These are phyloP conservation scores for Chaetogeoica ovagalla DNA, from an alignment of 2,888 invertebrate genomes.

Conservation along the genomic window DNA sequence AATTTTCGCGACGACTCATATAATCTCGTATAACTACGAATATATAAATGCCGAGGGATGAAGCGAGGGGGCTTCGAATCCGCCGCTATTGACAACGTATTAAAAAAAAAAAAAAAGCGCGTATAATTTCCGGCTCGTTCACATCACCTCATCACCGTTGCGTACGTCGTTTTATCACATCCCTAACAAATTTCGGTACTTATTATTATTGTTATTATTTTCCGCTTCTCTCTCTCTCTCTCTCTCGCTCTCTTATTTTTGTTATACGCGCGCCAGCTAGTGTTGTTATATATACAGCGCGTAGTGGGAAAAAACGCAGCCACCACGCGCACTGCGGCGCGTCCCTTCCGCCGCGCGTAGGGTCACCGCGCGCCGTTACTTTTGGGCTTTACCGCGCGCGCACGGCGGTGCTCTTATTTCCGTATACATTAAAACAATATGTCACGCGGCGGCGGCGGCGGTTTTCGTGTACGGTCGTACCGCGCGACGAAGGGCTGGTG, in stretches of 20 bases:
- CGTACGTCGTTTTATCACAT: not conserved
- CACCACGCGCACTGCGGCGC: not conserved
- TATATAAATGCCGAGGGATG: too few relatives aligned
- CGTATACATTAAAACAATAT: constrained; percentile 42
- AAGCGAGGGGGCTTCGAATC: too few relatives aligned
- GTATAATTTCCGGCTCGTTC: too few relatives aligned
- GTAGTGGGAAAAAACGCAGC: constrained; percentile 48
- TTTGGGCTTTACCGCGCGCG: constrained; percentile 42
- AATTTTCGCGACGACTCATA: too few relatives aligned
- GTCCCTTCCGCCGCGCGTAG: constrained; percentile 3
- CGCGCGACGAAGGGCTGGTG: not conserved
- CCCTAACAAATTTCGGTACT: not conserved
- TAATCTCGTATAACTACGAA: too few relatives aligned
- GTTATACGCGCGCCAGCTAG: not conserved
- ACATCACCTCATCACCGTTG: too few relatives aligned
- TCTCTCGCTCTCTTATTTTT: too few relatives aligned
- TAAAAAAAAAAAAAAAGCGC: too few relatives aligned
- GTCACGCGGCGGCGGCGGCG: constrained; percentile 30
- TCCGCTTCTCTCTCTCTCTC: constrained; percentile 6
- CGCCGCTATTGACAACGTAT: too few relatives aligned
- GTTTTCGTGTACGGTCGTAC: not conserved
- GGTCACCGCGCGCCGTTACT: constrained; percentile 32
- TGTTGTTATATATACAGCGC: too few relatives aligned
- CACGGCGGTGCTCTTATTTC: not conserved
- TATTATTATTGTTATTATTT: constrained; percentile 23